Evolutionary conservation across 2,113 vertebrate genomes (phyloP).

Genomic region (Macquaria ambigua): DNA sequence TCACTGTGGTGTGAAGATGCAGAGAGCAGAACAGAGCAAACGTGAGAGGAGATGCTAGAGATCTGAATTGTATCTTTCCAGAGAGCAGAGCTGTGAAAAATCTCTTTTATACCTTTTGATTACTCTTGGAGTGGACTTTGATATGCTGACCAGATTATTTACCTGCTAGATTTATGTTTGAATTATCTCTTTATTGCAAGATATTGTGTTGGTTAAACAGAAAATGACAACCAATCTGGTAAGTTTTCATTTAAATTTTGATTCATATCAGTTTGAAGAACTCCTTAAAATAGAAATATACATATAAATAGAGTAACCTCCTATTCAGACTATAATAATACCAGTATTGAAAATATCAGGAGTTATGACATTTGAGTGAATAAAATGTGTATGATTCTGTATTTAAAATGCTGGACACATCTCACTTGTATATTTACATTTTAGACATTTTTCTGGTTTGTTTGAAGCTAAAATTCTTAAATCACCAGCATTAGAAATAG

Average conservation of each 20-base stretch:
- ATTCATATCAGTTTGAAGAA: not conserved
- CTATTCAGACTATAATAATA: not conserved
- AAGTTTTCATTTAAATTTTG: constrained; percentile 15
- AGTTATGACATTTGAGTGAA: not conserved
- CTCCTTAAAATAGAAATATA: not conserved
- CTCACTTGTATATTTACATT: not conserved
- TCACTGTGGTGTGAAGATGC: not conserved
- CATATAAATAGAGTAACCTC: not conserved
- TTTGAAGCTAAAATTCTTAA: not conserved
- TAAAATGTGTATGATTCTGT: not conserved
- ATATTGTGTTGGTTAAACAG: not conserved
- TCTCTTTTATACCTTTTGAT: not conserved
- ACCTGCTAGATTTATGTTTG: not conserved
- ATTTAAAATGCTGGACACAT: not conserved
- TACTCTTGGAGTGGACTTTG: not conserved
- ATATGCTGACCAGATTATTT: not conserved
- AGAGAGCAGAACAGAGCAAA: not conserved
- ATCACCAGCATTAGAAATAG: not conserved
- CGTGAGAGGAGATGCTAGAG: constrained; percentile 12
- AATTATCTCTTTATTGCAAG: not conserved
- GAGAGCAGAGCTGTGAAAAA: not conserved
- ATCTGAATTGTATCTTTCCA: not conserved
- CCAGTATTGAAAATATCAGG: not conserved
- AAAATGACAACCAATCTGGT: constrained; percentile 58
- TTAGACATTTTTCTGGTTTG: not conserved